Conservation (phyloP, 2,888 invertebrate species). For the Philereme vetulata region DNA sequence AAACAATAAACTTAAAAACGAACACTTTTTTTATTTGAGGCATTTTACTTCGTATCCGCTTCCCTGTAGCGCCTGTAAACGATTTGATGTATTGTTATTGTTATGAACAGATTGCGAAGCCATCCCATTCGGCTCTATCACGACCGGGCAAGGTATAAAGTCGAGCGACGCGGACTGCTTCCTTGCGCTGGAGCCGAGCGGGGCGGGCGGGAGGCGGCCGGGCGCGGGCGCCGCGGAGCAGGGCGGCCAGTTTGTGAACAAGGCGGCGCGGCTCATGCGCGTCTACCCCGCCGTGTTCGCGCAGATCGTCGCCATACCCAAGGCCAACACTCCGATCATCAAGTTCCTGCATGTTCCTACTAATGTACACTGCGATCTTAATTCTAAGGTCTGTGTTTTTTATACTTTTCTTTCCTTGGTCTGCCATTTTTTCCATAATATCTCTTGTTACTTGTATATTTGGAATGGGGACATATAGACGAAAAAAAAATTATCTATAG, state of each 20-base stretch:
- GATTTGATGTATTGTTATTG: too few relatives aligned
- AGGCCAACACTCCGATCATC: conserved; percentile 91
- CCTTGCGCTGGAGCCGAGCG: conserved; percentile 70
- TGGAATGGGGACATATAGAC: too few relatives aligned
- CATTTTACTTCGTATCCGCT: too few relatives aligned
- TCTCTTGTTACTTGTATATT: too few relatives aligned
- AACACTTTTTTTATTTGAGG: too few relatives aligned
- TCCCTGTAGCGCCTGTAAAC: too few relatives aligned
- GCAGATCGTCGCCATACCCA: conserved; percentile 85
- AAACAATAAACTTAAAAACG: too few relatives aligned
- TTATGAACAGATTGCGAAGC: conserved; percentile 62
- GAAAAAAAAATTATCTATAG: too few relatives aligned
- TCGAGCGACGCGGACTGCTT: conserved; percentile 90
- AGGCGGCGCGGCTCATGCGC: conserved; percentile 68
- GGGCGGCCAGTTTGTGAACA: conserved; percentile 48
- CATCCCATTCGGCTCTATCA: conserved; percentile 88
- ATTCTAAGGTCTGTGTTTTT: conserved; percentile 76
- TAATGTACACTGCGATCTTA: conserved; percentile 87
- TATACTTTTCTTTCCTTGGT: too few relatives aligned
- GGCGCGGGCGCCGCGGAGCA: conserved; percentile 23
- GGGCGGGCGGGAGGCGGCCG: conserved; percentile 32
- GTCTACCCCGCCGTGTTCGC: conserved; percentile 70
- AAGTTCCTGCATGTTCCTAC: conserved; percentile 87
- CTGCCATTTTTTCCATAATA: too few relatives aligned
- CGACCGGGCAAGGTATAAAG: conserved; percentile 87